Conservation (phyloP, 2,888 invertebrate genomes). For the Invenusta paracnida region DNA sequence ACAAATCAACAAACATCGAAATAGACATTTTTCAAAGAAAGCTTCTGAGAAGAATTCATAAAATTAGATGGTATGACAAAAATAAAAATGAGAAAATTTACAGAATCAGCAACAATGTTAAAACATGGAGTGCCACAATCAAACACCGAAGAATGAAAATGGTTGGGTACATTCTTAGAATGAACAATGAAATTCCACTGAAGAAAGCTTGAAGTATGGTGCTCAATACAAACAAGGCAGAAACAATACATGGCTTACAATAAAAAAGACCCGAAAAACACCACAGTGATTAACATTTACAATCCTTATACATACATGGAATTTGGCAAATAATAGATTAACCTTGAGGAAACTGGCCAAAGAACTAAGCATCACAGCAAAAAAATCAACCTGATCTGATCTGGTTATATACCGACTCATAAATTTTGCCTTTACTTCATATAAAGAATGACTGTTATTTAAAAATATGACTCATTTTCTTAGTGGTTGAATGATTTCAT, state of each 20-base stretch:
- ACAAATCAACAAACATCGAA: not conserved
- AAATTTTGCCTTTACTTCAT: too few relatives aligned
- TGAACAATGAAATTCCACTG: not conserved
- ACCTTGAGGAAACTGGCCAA: not conserved
- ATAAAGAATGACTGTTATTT: not conserved
- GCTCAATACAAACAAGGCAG: conserved; percentile 12
- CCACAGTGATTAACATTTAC: not conserved
- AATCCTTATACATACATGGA: conserved; percentile 17
- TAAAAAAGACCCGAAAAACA: conserved; percentile 1
- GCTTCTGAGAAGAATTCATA: conserved; percentile 6
- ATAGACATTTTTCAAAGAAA: conserved; percentile 26
- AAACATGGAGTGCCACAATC: not conserved
- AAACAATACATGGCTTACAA: conserved; percentile 5
- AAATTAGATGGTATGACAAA: conserved; percentile 1
- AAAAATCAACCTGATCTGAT: conserved; percentile 11
- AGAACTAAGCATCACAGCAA: not conserved
- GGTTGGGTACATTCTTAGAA: not conserved
- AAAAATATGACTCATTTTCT: too few relatives aligned
- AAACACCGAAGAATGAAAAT: not conserved
- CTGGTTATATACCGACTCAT: too few relatives aligned
- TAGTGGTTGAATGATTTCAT: too few relatives aligned
- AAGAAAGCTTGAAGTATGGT: conserved; percentile 1
- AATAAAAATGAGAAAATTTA: not conserved
- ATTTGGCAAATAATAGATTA: not conserved
- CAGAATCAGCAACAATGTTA: not conserved